Evolutionary conservation across 2,888 invertebrate genomes (phyloP), one percentile per base, ranked within the genome.

Genomic region (Clanis bilineata): DNA sequence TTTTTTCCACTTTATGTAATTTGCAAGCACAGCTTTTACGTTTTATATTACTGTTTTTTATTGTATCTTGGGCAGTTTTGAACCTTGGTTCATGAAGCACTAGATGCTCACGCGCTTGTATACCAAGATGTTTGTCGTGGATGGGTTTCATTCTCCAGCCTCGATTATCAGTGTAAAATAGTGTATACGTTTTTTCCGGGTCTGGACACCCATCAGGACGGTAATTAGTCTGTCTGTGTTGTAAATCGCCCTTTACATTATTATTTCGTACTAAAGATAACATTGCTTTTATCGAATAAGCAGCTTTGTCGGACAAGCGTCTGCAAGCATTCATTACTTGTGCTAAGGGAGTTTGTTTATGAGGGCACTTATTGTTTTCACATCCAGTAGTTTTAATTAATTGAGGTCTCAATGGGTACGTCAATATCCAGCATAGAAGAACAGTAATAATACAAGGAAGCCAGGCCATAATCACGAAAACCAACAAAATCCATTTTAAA

Each of bases 131-230:
- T 51, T 58, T 54, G 57, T 57, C 64, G 21, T 55, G 64, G 59
- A 69, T 28, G 22, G 77, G 74, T 71, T 82, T 82, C 63, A 80
- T 74, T n/a, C 80, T 65, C 80, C 84, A 80, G 10, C 82, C 80
- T 69, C 74, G 77, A 9, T 68, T 63, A 2, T 62, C 57, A 12
- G 69, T 64, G 67, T 74, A 76, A 47, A 63, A 76, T 18, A 82
- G 63, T 21, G 67, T 68, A 57, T 82, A 83, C 64, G 64, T 74
- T 51, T 65, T 79, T 25, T 51, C 64, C 15, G 74, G 73, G 62
- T 77, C 70, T 18, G 79, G 76, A 60, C 71, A 64, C 57, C 45
- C 23, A 25, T 18, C 18, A 2, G 58, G 18, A 47, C 18, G n/a
- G n/a, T n/a, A n/a, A 25, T 12, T 58, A 25, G 39, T 28, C 21